A percentile compares a stretch with the other conserved stretches of the same genome.
Evolutionary conservation across 2,888 invertebrate species (phyloP).

Genomic region (Suillia variegata): DNA sequence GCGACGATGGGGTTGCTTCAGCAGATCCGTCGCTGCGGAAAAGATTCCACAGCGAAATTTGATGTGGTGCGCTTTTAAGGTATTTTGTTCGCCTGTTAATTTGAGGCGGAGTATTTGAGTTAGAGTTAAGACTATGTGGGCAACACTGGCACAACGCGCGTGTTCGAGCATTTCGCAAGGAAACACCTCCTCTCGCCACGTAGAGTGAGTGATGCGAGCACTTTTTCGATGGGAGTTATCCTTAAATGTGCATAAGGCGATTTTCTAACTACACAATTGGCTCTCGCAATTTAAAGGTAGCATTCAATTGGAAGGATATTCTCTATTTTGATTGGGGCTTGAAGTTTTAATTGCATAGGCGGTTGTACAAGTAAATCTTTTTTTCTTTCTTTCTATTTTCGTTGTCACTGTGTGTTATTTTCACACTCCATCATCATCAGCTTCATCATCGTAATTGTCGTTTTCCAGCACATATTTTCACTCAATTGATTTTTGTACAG

Average conservation of each 20-base stretch:
- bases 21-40: not conserved
- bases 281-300: not conserved
- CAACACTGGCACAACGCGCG: no score
- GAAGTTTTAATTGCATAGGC: not conserved
- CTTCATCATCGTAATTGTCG: no score
- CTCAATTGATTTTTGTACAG: not conserved
- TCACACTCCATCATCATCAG: no score
- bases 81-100: conserved; percentile 46
- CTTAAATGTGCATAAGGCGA: not conserved
- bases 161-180: no score
- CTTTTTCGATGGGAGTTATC: no score
- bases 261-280: not conserved
- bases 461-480: not conserved
- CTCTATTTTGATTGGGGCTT: not conserved
- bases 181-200: no score
- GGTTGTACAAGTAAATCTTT: not conserved
- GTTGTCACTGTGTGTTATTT: no score
- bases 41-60: not conserved
- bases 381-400: no score
- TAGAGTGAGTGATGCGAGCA: no score
- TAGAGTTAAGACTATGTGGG: conserved; percentile 50
- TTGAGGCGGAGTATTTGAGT: conserved; percentile 58
- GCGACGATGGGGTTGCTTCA: not conserved
- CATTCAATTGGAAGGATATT: not conserved
- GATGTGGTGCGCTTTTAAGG: not conserved